These are phyloP conservation scores for Casuarius casuarius DNA, from an alignment of 2,113 vertebrate genomes.

Conservation along the genomic window DNA sequence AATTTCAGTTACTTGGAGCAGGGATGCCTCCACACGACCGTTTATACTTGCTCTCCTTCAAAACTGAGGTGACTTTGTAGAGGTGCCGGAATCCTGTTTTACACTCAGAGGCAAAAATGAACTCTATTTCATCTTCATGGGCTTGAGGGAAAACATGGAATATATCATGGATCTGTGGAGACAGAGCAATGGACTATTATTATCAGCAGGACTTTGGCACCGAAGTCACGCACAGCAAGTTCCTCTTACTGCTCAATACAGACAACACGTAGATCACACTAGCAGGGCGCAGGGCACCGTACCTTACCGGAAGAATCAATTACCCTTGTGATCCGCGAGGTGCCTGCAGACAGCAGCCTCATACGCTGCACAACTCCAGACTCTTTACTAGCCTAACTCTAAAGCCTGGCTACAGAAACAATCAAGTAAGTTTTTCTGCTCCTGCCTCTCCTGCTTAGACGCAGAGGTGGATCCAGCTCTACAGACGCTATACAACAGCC, in stretches of 20 bases:
- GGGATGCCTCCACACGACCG: constrained; percentile 77
- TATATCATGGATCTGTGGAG: constrained; percentile 84
- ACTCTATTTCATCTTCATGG: constrained; percentile 81
- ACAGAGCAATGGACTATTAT: not conserved
- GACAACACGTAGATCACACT: not conserved
- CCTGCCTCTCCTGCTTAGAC: not conserved
- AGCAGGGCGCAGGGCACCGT: not conserved
- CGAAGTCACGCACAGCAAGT: not conserved
- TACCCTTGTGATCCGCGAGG: not conserved
- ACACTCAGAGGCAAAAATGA: constrained; percentile 86
- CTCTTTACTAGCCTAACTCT: not conserved
- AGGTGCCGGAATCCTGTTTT: constrained; percentile 86
- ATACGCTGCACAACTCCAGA: not conserved
- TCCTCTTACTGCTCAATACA: not conserved
- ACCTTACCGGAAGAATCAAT: not conserved
- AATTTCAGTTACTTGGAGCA: constrained; percentile 72
- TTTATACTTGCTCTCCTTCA: constrained; percentile 82
- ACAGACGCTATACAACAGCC: not conserved
- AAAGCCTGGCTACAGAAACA: not conserved
- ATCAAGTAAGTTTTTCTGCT: not conserved
- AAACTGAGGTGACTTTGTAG: constrained; percentile 77
- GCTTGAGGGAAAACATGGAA: constrained; percentile 84
- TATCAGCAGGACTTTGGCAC: not conserved
- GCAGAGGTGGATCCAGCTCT: not conserved
- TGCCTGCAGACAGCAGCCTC: not conserved